A percentile compares a stretch with the other conserved stretches of the same genome.
Evolutionary conservation across 2,113 vertebrate genomes (phyloP).

Genomic region (Chaenogobius annularis): DNA sequence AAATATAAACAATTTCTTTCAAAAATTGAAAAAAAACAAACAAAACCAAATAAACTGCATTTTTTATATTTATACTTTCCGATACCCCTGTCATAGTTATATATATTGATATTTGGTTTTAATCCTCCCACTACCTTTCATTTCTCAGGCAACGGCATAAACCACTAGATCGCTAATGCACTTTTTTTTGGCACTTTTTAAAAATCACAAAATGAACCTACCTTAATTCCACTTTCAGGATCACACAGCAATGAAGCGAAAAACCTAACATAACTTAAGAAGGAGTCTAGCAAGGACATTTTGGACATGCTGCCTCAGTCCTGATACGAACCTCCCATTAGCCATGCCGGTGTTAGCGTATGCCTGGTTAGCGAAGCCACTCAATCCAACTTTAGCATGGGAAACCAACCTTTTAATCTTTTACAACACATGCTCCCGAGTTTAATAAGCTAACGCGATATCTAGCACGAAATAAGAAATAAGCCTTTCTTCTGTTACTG

Average conservation of each 20-base stretch:
- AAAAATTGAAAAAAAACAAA: no score
- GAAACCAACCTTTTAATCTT: constrained; percentile 75
- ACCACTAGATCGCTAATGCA: no score
- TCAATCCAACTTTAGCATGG: constrained; percentile 69
- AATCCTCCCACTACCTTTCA: no score
- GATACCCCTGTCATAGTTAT: no score
- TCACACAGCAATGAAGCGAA: not conserved
- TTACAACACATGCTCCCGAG: constrained; percentile 72
- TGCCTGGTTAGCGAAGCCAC: constrained; percentile 43
- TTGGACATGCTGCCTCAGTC: constrained; percentile 52
- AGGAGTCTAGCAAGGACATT: constrained; percentile 29
- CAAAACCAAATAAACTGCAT: no score
- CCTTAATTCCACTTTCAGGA: not conserved
- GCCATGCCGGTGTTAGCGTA: constrained; percentile 58
- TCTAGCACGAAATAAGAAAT: constrained; percentile 30
- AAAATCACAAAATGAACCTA: no score
- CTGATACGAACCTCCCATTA: constrained; percentile 62
- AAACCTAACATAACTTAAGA: constrained; percentile 4
- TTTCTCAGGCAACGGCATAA: no score
- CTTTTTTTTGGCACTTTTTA: no score
- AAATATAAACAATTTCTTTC: no score
- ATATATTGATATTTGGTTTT: no score
- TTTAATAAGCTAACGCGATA: constrained; percentile 72
- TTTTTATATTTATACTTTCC: no score
- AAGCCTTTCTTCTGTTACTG: constrained; percentile 48